Percentiles rank a stretch among this genome's conserved stretches.
phyloP scores from a whole-genome alignment of 2,888 invertebrate genomes.

The Yponomeuta plumbellus region DNA sequence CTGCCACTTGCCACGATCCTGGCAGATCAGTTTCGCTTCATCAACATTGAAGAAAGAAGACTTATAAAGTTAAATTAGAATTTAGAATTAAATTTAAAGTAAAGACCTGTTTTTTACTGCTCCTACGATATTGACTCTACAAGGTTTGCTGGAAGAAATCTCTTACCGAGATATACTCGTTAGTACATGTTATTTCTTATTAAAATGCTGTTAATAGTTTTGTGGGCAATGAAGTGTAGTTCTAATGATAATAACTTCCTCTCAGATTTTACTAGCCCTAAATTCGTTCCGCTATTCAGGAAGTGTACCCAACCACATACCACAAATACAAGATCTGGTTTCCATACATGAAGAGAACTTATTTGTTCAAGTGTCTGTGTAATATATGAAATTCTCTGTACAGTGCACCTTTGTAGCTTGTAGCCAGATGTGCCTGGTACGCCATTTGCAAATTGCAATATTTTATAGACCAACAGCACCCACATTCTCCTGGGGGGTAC shows the following conservation, averaged over 20 bases:
- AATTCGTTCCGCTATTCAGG: background rate
- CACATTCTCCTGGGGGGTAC: background rate
- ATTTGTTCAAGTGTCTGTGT: conserved; percentile 2
- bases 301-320: background rate
- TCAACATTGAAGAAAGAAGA: background rate
- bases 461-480: conserved; percentile 7
- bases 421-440: conserved; percentile 9
- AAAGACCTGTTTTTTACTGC: too few relatives aligned
- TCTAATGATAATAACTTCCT: background rate
- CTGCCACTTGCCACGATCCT: too few relatives aligned
- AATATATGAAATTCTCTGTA: background rate
- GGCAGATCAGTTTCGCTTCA: too few relatives aligned
- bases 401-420: background rate
- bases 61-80: too few relatives aligned
- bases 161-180: too few relatives aligned
- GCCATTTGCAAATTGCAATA: conserved; percentile 12
- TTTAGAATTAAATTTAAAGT: too few relatives aligned
- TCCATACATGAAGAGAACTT: background rate
- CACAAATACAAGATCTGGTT: conserved; percentile 1
- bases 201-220: too few relatives aligned
- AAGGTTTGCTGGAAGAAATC: too few relatives aligned
- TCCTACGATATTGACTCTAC: too few relatives aligned
- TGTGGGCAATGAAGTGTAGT: too few relatives aligned
- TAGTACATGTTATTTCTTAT: too few relatives aligned
- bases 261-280: background rate